phyloP scores from a whole-genome alignment of 2,113 vertebrate genomes.

The Nothocercus julius region DNA sequence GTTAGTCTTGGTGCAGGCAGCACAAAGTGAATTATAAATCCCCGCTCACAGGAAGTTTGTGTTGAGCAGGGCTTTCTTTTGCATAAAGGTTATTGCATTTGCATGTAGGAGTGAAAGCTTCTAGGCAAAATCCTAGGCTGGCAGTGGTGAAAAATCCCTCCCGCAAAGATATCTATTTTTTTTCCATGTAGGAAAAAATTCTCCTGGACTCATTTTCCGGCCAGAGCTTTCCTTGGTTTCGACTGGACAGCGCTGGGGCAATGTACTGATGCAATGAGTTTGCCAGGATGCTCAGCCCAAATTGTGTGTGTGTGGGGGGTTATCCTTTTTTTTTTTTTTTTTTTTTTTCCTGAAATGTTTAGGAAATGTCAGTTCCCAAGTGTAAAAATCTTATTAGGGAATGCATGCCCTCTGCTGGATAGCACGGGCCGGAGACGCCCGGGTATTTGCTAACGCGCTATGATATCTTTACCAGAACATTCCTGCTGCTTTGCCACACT shows the following conservation, averaged over 20 bases:
- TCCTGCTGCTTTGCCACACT: background rate
- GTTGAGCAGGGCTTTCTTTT: background rate
- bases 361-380: background rate
- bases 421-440: background rate
- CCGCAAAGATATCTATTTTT: background rate
- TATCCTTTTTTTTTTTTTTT: background rate
- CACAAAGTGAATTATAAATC: too few relatives aligned
- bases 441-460: background rate
- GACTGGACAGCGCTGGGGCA: background rate
- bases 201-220: rapidly evolving
- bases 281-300: background rate
- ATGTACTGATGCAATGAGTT: background rate
- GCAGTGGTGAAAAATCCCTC: background rate
- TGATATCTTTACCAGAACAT: background rate
- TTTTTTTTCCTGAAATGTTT: background rate
- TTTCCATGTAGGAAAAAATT: too few relatives aligned
- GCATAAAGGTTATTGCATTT: rapidly evolving
- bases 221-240: background rate
- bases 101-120: background rate
- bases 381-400: slow-evolving; percentile 4
- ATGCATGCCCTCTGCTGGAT: slow-evolving; percentile 77
- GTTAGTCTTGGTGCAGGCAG: background rate
- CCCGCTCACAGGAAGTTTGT: too few relatives aligned
- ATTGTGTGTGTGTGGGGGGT: too few relatives aligned
- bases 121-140: background rate